Conservation (phyloP, 2,888 invertebrate genomes). For the Laothoe populi region DNA sequence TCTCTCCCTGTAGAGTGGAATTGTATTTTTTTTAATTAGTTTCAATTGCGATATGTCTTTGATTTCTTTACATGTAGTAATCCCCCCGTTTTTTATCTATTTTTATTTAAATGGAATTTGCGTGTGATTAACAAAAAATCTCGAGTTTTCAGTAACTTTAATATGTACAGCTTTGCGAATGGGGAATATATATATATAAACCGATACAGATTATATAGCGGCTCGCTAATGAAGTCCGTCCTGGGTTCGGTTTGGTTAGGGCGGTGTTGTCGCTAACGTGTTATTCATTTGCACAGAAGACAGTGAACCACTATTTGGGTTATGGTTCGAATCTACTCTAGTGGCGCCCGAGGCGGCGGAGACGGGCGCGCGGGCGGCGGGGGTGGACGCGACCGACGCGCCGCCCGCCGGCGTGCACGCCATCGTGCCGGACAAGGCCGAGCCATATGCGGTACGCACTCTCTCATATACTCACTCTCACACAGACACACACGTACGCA, state of each 20-base stretch:
- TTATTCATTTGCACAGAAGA: conserved; percentile 80
- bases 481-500: too few species aligned
- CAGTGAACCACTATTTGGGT: conserved; percentile 94
- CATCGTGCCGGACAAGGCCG: conserved; percentile 79
- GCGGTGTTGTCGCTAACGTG: conserved; percentile 26
- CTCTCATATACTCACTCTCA: neutral
- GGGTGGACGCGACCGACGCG: conserved; percentile 66
- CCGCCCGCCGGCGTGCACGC: conserved; percentile 62
- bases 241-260: conserved; percentile 4
- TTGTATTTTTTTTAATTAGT: neutral
- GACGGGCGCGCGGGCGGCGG: conserved; percentile 73
- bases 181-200: neutral
- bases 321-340: conserved; percentile 97
- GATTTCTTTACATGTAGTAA: neutral
- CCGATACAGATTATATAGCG: conserved; percentile 9
- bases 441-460: conserved; percentile 81
- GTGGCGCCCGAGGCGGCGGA: conserved; percentile 90
- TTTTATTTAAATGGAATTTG: conserved; percentile 5
- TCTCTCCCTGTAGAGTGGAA: neutral
- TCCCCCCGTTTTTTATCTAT: neutral
- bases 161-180: neutral
- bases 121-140: neutral
- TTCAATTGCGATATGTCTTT: neutral
- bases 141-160: conserved; percentile 16
- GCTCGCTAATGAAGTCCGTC: neutral